Conservation (phyloP, 2,797 vertebrate species). For the Chiroxiphia lanceolata region DNA sequence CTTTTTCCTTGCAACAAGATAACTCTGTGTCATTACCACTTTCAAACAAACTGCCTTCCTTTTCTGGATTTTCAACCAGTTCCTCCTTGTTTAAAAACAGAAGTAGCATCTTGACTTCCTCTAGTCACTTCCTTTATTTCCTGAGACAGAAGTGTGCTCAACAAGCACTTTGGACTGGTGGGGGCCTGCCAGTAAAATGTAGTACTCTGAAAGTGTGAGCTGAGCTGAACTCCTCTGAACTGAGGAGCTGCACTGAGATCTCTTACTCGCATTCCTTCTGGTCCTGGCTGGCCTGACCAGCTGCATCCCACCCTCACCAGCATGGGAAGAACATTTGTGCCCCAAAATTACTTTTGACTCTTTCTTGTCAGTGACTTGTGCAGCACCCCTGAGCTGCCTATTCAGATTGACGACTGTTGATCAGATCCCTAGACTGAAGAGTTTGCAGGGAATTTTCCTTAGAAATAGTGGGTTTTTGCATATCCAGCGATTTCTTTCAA, state of each 20-base stretch:
- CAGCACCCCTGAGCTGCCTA: not conserved
- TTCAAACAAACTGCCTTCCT: not conserved
- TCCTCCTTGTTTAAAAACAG: not conserved
- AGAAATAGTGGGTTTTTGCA: accelerated
- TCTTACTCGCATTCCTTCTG: not conserved
- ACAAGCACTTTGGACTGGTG: not conserved
- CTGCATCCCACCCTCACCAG: not conserved
- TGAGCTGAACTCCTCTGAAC: not conserved
- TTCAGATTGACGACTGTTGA: not conserved
- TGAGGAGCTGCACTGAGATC: not conserved
- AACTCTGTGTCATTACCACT: not conserved
- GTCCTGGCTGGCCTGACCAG: not conserved
- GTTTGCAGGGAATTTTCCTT: not conserved
- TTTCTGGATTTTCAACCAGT: not conserved
- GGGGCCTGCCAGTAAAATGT: not conserved
- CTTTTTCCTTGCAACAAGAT: not conserved
- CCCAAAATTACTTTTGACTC: not conserved
- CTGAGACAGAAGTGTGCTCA: not conserved
- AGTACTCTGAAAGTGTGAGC: not conserved
- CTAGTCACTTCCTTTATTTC: not conserved
- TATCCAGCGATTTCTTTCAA: not conserved
- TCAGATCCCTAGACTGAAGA: not conserved
- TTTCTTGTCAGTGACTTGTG: not conserved
- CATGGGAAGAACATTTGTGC: not conserved
- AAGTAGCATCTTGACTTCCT: not conserved